Base-by-base conservation (phyloP, 2,113 vertebrate genomes). In the Tetrax tetrax region DNA sequence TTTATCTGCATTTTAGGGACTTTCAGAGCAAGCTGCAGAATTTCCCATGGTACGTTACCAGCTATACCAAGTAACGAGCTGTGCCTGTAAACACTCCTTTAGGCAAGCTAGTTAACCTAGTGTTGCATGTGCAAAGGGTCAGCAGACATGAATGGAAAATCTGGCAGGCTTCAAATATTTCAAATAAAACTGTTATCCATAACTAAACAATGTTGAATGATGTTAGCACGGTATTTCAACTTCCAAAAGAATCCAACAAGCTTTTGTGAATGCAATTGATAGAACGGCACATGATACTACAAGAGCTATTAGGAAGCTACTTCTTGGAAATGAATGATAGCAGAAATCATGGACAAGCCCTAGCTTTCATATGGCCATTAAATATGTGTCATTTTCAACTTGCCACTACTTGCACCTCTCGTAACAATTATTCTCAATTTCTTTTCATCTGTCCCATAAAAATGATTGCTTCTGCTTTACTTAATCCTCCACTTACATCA, bases 401-500 rank as follows among this genome's bases (percentile, higher is more conserved):
- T 81, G 57, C 77, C 47, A 74, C 90, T 76, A 77, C 41, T 38
- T 61, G 48, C 61, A 96, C 92, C 83, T 95, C 53, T 65, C 27
- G 14, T 87, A 96, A 93, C 84, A 95, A 83, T 90, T 95, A 93
- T 59, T 94, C 64, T 76, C 69, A 69, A 76, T 96, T 95, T 95
- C 87, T 93, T 95, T 97, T 92, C 87, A 93, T 84, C 70, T 87
- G 78, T 95, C 89, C 66, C 87, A 96, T 93, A 96, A 79, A 76
- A 94, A 77, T 76, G 61, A 96, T 94, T 93, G 72, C 90, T 95
- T 95, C 61, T 90, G 90, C 95, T 97, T 96, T 96, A 90, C 94
- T 87, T 97, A 97, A 89, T 95, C 91, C 93, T 95, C 71, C 77
- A 95, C 59, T 91, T 96, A 95, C 71, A 96, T 74, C 75, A 96